Evolutionary conservation across 2,113 vertebrate species (phyloP).

Genomic region (Burhinus bistriatus): DNA sequence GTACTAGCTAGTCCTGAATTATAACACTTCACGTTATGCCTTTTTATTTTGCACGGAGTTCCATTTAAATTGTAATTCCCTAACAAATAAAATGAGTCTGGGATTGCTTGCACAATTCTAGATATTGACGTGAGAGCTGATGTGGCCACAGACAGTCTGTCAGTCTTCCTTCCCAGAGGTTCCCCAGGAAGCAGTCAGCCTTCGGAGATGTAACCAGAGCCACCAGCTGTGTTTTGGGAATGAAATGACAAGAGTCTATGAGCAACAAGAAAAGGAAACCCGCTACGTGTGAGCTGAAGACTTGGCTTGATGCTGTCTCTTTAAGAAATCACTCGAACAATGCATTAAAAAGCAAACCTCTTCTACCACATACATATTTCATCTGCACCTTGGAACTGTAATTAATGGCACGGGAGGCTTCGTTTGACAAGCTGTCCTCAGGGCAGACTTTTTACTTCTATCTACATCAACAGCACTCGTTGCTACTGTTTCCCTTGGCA

Average conservation of each 20-base stretch:
- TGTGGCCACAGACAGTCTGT: not conserved
- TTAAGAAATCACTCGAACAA: not conserved
- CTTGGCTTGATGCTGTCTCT: not conserved
- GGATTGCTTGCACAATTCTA: not conserved
- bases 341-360: conserved; percentile 8
- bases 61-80: not conserved
- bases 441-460: conserved; percentile 50
- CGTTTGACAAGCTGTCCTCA: not conserved
- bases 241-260: not conserved
- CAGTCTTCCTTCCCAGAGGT: not conserved
- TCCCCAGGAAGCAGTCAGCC: not conserved
- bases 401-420: conserved; percentile 12
- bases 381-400: conserved; percentile 35
- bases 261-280: not conserved
- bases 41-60: not conserved
- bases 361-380: conserved; percentile 31
- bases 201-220: not conserved
- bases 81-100: not conserved
- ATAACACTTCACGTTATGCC: not conserved
- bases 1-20: not conserved
- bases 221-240: not conserved
- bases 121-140: not conserved
- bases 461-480: not conserved
- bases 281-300: not conserved
- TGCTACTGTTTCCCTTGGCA: not conserved